Base-by-base conservation (phyloP, 1,140 invertebrate species). In the Heliconius eleuchia region DNA sequence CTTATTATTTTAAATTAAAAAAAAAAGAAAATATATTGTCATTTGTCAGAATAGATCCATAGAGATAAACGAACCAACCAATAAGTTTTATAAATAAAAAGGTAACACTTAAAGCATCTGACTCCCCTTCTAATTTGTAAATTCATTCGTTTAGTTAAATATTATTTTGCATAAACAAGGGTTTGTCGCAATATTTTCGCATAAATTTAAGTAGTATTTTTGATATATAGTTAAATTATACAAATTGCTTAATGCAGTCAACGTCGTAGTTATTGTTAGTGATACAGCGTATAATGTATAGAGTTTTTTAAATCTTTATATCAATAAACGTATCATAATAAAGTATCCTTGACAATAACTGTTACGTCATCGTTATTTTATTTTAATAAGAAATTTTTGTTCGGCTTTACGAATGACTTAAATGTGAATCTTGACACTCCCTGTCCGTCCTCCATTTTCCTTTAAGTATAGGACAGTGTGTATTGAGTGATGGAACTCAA, bases 161-260 rank as follows among this genome's bases (percentile, higher is more conserved):
- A 75, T 76, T 75, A 80, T 85, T 93, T 92, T 86, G 90, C 91
- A 93, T 93, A 93, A 91, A 91, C 87, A 90, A 87, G 91, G 91
- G 91, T 85, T 76, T 73, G 75, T 60, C 75, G 83, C 80, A 55
- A 86, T 72, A 85, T 82, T 87, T 88, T 82, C 83, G 87, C 76
- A 84, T 86, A 81, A 9, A 80, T 83, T 88, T 16, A 81, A 84
- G 83, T 86, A 78, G 79, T 42, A 23, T 57, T 73, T 72, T 79
- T 91, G 90, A 93, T 89, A 88, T 90, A 93, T 83, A 80, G 80
- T 74, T 23, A 82, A 86, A 90, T 93, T 93, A 93, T 93, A 88
- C 91, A 86, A 92, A 91, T 90, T 87, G 86, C 72, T 85, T 46
- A 71, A 66, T 84, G 82, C 86, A 72, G n/a, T 76, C 78, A 11